Evolutionary conservation across 2,797 vertebrate genomes (phyloP), one percentile per base, ranked within the genome.

Genomic region (Fratercula arctica): DNA sequence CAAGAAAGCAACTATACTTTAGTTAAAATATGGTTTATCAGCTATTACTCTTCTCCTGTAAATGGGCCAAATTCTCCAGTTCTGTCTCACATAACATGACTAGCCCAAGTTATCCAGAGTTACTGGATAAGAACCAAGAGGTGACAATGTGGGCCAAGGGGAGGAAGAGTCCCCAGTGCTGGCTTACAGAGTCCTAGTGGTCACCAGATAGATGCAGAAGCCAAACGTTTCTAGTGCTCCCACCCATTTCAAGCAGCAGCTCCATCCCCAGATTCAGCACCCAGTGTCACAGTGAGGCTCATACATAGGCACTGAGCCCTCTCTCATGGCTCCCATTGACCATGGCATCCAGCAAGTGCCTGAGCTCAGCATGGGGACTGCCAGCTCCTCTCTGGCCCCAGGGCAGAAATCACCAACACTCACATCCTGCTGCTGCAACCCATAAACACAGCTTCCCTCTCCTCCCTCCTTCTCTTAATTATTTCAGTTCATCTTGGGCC

Each of bases 71-170:
- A 53, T 31, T 89, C 24, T 60, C 48, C 8, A 39, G 16, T 48
- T 76, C 59, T 78, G 46, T 33, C 39, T 69, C 59, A 75, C 0
- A 0, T 19, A 66, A 16, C 8, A 33, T 0, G 4, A 24, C 8
- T 11, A 76, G 21, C 16, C 37, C 19, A 69, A 61, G 18, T 9
- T 45, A 33, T 3, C 39, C 72, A 70, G 13, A 51, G 11, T 15
- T 29, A 48, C 35, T 43, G 72, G 25, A 6, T 48, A 50, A 80
- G 31, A 31, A 76, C 19, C n/a, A 41, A 24, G 67, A 68, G 28
- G 13, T 6, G 21, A 41, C 35, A 50, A 41, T 19, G 13, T 2
- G 14, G 41, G 43, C 54, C 50, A 28, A 73, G 25, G 11, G 15
- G 41, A 53, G 16, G 16, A 79, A 31, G 56, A 59, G 31, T 14